These are phyloP conservation scores for Xiphophorus couchianus DNA, from an alignment of 2,113 vertebrate species.

Conservation along the genomic window DNA sequence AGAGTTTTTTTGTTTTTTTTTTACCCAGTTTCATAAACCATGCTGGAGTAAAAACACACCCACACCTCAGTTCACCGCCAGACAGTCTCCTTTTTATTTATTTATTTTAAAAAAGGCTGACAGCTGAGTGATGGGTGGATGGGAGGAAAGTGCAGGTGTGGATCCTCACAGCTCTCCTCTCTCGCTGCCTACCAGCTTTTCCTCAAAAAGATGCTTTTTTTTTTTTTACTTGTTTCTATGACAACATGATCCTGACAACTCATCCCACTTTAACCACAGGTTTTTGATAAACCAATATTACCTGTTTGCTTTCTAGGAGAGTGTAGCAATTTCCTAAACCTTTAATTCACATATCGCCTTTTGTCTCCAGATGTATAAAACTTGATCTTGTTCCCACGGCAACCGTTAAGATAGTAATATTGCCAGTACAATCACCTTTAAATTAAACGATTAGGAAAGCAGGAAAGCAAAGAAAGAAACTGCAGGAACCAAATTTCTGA, in stretches of 20 bases:
- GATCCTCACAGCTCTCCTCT: not conserved
- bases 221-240: constrained; percentile 1
- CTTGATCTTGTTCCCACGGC: not conserved
- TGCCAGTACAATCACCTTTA: too few species aligned
- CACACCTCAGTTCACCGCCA: not conserved
- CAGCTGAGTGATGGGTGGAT: constrained; percentile 7
- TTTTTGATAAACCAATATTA: not conserved
- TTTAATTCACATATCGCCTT: not conserved
- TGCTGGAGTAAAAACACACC: not conserved
- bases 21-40: not conserved
- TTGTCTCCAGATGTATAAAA: not conserved
- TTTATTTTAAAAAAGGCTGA: not conserved
- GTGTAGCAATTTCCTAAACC: not conserved
- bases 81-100: not conserved
- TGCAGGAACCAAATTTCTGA: too few species aligned
- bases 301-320: not conserved
- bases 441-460: too few species aligned
- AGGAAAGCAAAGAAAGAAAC: too few species aligned
- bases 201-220: not conserved
- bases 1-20: not conserved
- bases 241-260: constrained; percentile 1
- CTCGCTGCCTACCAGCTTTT: constrained; percentile 1
- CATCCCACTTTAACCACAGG: not conserved
- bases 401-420: too few species aligned
- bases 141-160: constrained; percentile 1